A percentile compares a stretch with the other conserved stretches of the same genome.
phyloP scores from a whole-genome alignment of 2,113 vertebrate genomes.

The Lophochroa leadbeateri region DNA sequence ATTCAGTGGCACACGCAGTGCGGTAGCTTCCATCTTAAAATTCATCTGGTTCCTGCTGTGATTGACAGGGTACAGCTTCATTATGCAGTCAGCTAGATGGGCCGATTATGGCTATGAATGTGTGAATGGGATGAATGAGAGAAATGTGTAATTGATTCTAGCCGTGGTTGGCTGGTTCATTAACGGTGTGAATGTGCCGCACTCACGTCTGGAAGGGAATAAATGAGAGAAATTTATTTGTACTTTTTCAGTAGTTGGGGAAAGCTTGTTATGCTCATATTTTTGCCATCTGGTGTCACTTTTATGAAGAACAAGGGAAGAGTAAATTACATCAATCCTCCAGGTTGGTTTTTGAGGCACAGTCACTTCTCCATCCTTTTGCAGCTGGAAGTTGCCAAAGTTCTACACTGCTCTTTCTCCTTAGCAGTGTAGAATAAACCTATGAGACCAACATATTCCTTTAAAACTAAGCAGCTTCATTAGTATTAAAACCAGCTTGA shows the following conservation, averaged over 20 bases:
- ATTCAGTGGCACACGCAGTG: slow-evolving; percentile 70
- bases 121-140: slow-evolving; percentile 79
- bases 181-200: slow-evolving; percentile 74
- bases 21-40: slow-evolving; percentile 71
- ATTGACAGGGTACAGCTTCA: slow-evolving; percentile 80
- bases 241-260: slow-evolving; percentile 41
- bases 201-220: background rate
- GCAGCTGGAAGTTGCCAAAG: background rate
- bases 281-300: background rate
- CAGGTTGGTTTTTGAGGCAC: background rate
- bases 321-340: slow-evolving; percentile 15
- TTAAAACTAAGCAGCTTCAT: background rate
- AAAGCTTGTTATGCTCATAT: slow-evolving; percentile 30
- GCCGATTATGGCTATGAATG: slow-evolving; percentile 77
- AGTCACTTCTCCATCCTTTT: slow-evolving; percentile 25
- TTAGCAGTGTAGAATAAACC: background rate
- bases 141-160: slow-evolving; percentile 84
- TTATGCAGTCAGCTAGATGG: slow-evolving; percentile 77
- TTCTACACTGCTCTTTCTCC: background rate
- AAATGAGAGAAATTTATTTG: slow-evolving; percentile 13
- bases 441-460: background rate
- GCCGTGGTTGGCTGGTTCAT: slow-evolving; percentile 77
- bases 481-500: background rate
- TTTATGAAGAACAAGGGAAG: background rate
- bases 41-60: slow-evolving; percentile 66